Evolutionary conservation across 2,113 vertebrate genomes (phyloP).

Genomic region (Sylvilagus bachmani): DNA sequence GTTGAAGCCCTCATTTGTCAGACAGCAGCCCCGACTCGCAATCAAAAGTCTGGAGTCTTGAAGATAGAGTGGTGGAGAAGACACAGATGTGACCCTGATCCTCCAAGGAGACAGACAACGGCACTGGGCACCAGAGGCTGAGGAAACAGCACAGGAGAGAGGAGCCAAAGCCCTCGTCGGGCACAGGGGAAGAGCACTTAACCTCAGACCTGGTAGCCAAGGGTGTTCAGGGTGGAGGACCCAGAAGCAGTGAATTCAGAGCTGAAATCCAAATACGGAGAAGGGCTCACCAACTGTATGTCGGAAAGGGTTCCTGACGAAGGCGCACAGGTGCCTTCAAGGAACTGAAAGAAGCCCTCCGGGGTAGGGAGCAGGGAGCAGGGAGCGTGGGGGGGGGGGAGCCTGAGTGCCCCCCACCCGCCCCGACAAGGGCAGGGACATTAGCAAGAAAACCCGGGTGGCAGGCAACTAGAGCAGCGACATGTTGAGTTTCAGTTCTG

Average conservation of each 20-base stretch:
- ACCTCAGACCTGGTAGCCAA: not conserved
- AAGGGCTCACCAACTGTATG: not conserved
- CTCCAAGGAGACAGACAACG: not conserved
- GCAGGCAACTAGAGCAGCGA: not conserved
- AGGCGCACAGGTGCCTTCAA: not conserved
- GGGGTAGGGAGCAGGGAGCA: not conserved
- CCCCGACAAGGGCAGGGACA: not conserved
- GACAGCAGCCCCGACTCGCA: not conserved
- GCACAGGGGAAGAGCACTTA: not conserved
- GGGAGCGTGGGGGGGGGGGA: too few species aligned
- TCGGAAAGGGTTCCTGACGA: not conserved
- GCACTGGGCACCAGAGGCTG: too few species aligned
- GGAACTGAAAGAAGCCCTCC: not conserved
- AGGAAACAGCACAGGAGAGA: not conserved
- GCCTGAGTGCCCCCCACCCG: not conserved
- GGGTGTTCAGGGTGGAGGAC: not conserved
- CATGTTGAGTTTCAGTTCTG: not conserved
- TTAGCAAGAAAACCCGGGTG: not conserved
- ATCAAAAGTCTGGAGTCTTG: not conserved
- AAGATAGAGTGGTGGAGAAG: not conserved
- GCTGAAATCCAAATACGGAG: not conserved
- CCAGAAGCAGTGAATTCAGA: not conserved
- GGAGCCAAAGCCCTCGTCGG: not conserved
- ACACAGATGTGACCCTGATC: not conserved
- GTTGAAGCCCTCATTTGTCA: not conserved